Percentiles rank a stretch among this genome's conserved stretches.
phyloP scores from a whole-genome alignment of 2,113 vertebrate species.

The Benitochromis conjunctus region DNA sequence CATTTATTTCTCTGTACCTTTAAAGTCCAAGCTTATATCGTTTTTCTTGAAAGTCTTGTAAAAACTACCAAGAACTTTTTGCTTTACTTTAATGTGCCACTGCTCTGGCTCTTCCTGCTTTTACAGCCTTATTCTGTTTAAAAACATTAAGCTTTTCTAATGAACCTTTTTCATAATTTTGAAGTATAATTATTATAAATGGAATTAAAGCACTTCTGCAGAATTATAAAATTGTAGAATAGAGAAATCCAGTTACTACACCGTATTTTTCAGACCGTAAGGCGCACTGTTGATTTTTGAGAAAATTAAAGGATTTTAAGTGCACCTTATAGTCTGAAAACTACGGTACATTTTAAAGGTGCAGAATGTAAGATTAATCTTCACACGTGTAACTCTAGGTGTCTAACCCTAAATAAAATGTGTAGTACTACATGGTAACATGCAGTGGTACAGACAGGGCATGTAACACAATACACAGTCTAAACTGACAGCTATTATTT shows the following conservation, averaged over 20 bases:
- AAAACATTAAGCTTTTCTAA: constrained; percentile 20
- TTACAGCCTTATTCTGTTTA: constrained; percentile 8
- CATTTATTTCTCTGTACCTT: background rate
- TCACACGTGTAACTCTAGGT: background rate
- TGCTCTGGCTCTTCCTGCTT: background rate
- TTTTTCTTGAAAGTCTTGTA: constrained; percentile 3
- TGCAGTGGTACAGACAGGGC: background rate
- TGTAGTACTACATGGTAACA: background rate
- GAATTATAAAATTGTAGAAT: background rate
- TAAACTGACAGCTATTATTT: background rate
- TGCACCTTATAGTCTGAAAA: no score
- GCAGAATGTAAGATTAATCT: background rate
- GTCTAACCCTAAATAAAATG: background rate
- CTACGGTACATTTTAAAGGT: background rate
- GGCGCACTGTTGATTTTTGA: no score
- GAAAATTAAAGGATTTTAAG: no score
- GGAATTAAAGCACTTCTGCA: background rate
- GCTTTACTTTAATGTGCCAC: background rate
- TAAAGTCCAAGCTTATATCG: background rate
- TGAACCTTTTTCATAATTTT: constrained; percentile 24
- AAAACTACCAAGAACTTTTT: constrained; percentile 8
- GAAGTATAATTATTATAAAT: constrained; percentile 1
- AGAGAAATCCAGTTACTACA: background rate
- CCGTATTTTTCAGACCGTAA: no score
- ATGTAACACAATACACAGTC: background rate